Percentiles rank a stretch among this genome's conserved stretches.
Conservation (phyloP, 1,140 invertebrate species). For the Episyrphus balteatus region DNA sequence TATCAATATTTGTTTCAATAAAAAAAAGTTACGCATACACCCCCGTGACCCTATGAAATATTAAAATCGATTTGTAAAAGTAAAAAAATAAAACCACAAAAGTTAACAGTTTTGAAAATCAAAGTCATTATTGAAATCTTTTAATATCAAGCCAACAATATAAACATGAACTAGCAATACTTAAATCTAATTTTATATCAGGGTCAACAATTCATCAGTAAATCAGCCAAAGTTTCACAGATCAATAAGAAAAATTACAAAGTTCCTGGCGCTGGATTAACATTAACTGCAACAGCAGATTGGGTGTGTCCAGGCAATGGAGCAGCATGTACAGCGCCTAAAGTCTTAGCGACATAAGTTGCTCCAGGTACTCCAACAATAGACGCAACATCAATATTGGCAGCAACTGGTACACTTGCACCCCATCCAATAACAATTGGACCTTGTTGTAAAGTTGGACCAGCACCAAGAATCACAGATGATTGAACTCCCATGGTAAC, state of each 20-base stretch:
- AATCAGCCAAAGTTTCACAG: no score
- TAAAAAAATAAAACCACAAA: no score
- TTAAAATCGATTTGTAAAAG: no score
- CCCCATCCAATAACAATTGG: neutral
- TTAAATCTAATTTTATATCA: no score
- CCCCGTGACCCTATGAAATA: no score
- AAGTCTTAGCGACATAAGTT: conserved; percentile 33
- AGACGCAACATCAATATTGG: conserved; percentile 1
- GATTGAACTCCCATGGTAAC: conserved; percentile 26
- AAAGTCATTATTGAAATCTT: no score
- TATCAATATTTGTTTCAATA: no score
- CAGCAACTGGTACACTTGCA: neutral
- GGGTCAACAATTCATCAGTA: no score
- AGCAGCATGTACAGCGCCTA: conserved; percentile 34
- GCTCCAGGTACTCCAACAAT: conserved; percentile 19
- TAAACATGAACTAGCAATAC: no score
- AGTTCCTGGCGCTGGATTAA: conserved; percentile 34
- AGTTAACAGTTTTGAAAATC: no score
- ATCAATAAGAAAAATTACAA: neutral
- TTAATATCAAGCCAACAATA: no score
- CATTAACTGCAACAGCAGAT: conserved; percentile 17
- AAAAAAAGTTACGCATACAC: no score
- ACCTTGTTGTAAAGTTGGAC: conserved; percentile 4
- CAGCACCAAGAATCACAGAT: conserved; percentile 17
- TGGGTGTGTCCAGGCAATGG: conserved; percentile 24